These are phyloP conservation scores for Tachysurus vachellii DNA, from an alignment of 2,113 vertebrate species.

Conservation along the genomic window DNA sequence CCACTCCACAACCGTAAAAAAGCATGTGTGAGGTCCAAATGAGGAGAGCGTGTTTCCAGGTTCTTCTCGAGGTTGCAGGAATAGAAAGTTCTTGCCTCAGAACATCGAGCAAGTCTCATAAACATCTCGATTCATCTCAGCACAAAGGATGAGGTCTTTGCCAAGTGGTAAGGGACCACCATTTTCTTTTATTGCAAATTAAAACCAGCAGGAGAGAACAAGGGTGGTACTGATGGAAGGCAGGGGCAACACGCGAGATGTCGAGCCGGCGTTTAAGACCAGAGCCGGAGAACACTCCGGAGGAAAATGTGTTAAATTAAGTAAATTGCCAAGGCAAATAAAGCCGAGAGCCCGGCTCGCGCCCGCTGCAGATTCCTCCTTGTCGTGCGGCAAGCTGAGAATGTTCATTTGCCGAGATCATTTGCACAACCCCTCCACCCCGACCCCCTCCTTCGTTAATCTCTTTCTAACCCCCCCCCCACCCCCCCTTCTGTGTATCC, in stretches of 20 bases:
- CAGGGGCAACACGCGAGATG: constrained; percentile 10
- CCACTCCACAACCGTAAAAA: constrained; percentile 52
- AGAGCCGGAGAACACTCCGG: constrained; percentile 42
- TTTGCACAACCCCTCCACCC: constrained; percentile 63
- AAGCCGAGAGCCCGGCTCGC: constrained; percentile 49
- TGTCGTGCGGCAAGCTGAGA: constrained; percentile 46
- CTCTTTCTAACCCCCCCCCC: constrained; percentile 63
- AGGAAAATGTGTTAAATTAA: constrained; percentile 53
- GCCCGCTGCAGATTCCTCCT: constrained; percentile 52
- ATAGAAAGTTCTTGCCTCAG: background rate
- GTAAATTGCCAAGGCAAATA: constrained; percentile 53
- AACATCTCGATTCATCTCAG: constrained; percentile 21
- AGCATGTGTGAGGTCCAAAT: constrained; percentile 58
- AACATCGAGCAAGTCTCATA: background rate
- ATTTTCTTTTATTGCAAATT: constrained; percentile 45
- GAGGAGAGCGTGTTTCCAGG: constrained; percentile 38
- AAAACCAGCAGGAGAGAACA: constrained; percentile 38
- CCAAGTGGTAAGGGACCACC: constrained; percentile 27
- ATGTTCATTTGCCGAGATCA: constrained; percentile 60
- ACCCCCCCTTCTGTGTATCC: constrained; percentile 66
- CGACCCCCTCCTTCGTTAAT: constrained; percentile 66
- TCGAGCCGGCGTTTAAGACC: constrained; percentile 28
- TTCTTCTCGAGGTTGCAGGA: background rate
- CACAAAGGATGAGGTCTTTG: background rate
- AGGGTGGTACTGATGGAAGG: constrained; percentile 24